A percentile compares a stretch with the other conserved stretches of the same genome.
Conservation (phyloP, 2,888 invertebrate genomes). For the Creontiades dilutus region DNA sequence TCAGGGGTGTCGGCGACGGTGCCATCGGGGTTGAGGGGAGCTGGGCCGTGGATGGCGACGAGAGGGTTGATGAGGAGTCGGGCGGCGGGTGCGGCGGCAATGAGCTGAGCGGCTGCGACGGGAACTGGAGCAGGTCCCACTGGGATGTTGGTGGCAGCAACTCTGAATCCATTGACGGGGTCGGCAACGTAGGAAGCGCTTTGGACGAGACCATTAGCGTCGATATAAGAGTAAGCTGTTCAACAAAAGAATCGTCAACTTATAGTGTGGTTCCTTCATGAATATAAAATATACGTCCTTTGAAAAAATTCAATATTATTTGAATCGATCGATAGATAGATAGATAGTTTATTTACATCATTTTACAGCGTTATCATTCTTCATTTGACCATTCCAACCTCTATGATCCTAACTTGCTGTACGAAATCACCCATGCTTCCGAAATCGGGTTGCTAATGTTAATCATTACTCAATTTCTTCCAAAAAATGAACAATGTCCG, state of each 20-base stretch:
- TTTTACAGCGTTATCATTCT: too few relatives aligned
- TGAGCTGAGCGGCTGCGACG: slow-evolving; percentile 2
- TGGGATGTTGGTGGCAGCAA: slow-evolving; percentile 84
- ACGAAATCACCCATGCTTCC: too few relatives aligned
- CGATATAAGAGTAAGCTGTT: slow-evolving; percentile 84
- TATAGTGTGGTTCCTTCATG: background rate
- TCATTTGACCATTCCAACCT: too few relatives aligned
- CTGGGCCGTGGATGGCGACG: background rate
- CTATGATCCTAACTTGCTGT: too few relatives aligned
- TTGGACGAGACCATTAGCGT: slow-evolving; percentile 83
- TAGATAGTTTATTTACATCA: too few relatives aligned
- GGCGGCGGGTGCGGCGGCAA: slow-evolving; percentile 71
- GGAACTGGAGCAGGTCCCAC: slow-evolving; percentile 45
- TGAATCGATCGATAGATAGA: too few relatives aligned
- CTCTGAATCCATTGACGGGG: slow-evolving; percentile 83
- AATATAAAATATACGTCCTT: too few relatives aligned
- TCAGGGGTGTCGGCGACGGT: slow-evolving; percentile 78
- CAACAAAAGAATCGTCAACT: background rate
- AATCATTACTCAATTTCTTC: too few relatives aligned
- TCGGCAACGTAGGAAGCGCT: slow-evolving; percentile 84
- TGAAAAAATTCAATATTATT: too few relatives aligned
- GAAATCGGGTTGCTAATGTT: too few relatives aligned
- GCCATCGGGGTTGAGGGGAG: slow-evolving; percentile 74
- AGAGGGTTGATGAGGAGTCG: slow-evolving; percentile 73
- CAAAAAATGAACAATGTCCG: too few relatives aligned